Percentiles rank a stretch among this genome's conserved stretches.
Evolutionary conservation across 2,888 invertebrate species (phyloP).

Genomic region (Ischnus inquisitorius): DNA sequence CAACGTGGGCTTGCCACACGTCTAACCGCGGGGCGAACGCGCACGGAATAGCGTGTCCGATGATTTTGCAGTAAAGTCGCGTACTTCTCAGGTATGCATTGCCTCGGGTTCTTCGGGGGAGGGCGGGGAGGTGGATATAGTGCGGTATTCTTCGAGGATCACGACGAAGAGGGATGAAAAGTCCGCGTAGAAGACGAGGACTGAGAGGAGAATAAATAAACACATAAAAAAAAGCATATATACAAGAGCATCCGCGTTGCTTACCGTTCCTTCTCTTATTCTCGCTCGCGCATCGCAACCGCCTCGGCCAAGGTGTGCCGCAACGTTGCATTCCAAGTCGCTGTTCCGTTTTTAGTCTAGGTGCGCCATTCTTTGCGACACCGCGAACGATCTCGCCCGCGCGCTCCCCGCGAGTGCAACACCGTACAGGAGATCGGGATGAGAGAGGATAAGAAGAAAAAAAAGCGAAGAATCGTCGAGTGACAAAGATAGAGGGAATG

Average conservation of each 20-base stretch:
- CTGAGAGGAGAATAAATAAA: not conserved
- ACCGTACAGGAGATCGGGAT: constrained; percentile 12
- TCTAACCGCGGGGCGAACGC: constrained; percentile 15
- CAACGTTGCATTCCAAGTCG: constrained; percentile 82
- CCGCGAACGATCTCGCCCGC: constrained; percentile 48
- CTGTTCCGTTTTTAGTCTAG: constrained; percentile 84
- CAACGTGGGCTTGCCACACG: constrained; percentile 4
- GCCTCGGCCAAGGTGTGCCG: constrained; percentile 79
- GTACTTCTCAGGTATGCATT: constrained; percentile 61
- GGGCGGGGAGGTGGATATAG: not conserved
- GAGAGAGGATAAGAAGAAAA: constrained; percentile 21
- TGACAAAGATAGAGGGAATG: constrained; percentile 23
- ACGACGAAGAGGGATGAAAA: constrained; percentile 5
- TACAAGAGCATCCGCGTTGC: not conserved
- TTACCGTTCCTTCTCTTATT: constrained; percentile 39
- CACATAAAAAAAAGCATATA: not conserved
- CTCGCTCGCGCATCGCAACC: constrained; percentile 43
- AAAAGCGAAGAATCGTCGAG: constrained; percentile 23
- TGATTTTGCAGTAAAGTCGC: constrained; percentile 52
- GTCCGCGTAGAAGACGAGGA: constrained; percentile 5
- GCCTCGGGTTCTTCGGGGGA: constrained; percentile 35
- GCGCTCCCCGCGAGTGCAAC: constrained; percentile 3
- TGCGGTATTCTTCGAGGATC: not conserved
- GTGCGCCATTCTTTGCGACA: constrained; percentile 82
- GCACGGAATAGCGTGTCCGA: constrained; percentile 49